phyloP scores from a whole-genome alignment of 2,113 vertebrate genomes.

The Falcunculus frontatus region DNA sequence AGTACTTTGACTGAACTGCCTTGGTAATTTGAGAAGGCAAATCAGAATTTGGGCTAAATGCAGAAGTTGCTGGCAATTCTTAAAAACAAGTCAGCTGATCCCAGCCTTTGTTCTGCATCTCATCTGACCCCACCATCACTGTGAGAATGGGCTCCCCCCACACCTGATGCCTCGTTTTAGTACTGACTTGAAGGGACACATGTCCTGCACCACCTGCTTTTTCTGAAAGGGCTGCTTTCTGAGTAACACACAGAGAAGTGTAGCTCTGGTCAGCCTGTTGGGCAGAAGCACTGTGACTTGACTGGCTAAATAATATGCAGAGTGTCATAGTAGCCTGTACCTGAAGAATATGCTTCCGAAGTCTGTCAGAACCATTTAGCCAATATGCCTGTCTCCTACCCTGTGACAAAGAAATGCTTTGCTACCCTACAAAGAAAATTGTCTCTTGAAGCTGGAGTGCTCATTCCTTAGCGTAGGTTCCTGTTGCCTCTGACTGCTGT shows the following conservation, averaged over 20 bases:
- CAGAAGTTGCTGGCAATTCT: neutral
- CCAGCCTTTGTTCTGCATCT: neutral
- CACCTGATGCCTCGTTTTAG: neutral
- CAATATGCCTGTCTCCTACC: neutral
- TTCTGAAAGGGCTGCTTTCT: neutral
- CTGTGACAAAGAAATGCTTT: neutral
- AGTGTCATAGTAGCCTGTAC: neutral
- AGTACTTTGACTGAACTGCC: neutral
- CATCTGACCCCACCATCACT: neutral
- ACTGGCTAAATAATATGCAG: neutral
- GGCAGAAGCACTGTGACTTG: neutral
- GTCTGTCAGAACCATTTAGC: neutral
- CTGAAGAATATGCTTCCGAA: neutral
- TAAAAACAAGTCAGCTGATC: neutral
- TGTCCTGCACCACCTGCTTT: neutral
- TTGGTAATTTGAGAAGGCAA: neutral
- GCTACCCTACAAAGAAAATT: slow-evolving; percentile 18
- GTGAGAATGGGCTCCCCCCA: neutral
- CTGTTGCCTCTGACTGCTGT: slow-evolving; percentile 76
- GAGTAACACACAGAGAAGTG: neutral
- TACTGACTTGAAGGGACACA: neutral
- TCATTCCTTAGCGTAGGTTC: slow-evolving; percentile 58
- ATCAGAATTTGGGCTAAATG: neutral
- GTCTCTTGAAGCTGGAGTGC: slow-evolving; percentile 16
- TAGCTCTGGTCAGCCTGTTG: neutral